Evolutionary conservation across 2,113 vertebrate species (phyloP), one percentile per base, ranked within the genome.

Genomic region (Xiphias gladius): DNA sequence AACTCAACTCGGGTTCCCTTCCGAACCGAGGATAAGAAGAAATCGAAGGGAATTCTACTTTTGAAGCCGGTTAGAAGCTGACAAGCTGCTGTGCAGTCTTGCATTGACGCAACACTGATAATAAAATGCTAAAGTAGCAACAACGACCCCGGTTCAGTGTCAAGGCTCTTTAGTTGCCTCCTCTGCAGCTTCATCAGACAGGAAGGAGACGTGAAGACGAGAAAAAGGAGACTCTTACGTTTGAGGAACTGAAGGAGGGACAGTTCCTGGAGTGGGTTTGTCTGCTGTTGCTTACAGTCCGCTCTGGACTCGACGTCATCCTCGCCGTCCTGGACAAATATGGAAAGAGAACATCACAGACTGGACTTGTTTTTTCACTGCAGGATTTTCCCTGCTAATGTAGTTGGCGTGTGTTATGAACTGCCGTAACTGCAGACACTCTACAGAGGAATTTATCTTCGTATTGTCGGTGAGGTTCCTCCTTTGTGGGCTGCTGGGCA

Each of bases 191-290:
- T 48, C 28, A n/a, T 46, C 79, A 66, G 62, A 77, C 77, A 80
- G 83, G 72, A 84, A 80, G 14, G 58, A 35, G 32, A 35, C 32
- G 32, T n/a, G n/a, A n/a, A 64, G 71, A 78, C 50, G 61, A 2
- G 50, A 28, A 48, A 67, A 68, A 59, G 0, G 20, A 1, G n/a
- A 35, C 26, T 69, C 96, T 94, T 74, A 98, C 97, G 95, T 96
- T 96, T 97, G 77, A 98, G 94, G 95, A 98, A 98, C 86, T 97
- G 85, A 6, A 22, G 0, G 0, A 97, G 88, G 0, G 95, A 94
- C 6, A 94, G 79, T 85, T 94, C 91, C 76, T 92, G 85, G 7
- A 4, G 2, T 0, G 52, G 0, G 13, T 93, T 59, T 0, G 63
- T 63, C 17, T 35, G 76, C 66, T 92, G 84, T 16, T 94, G 78